Percentiles rank a stretch among this genome's conserved stretches.
phyloP scores from a whole-genome alignment of 2,113 vertebrate genomes.

The Campylomormyrus numenius region DNA sequence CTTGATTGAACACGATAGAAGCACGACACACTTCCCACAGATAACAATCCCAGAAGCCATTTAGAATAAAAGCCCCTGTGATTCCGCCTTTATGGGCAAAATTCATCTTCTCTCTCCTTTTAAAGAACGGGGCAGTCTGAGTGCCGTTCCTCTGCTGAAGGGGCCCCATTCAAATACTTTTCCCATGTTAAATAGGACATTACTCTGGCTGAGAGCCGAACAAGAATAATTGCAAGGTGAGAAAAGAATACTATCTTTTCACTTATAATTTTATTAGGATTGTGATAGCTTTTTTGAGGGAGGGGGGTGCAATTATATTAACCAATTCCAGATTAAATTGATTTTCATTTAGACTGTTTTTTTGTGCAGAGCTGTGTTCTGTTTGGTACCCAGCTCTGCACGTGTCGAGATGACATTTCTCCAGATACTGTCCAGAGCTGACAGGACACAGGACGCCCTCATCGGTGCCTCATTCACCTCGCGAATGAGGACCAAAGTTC shows the following conservation, averaged over 20 bases:
- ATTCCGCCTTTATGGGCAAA: conserved; percentile 98
- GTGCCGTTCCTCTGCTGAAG: conserved; percentile 55
- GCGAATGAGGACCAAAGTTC: not conserved
- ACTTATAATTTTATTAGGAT: conserved; percentile 2
- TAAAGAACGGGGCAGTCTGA: conserved; percentile 69
- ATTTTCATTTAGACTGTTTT: not conserved
- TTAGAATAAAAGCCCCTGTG: conserved; percentile 99
- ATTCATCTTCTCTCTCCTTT: conserved; percentile 99
- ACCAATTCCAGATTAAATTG: not conserved
- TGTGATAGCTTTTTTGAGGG: not conserved
- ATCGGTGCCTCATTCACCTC: not conserved
- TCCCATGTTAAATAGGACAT: conserved; percentile 41
- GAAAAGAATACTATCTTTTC: not conserved
- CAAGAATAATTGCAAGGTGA: conserved; percentile 9
- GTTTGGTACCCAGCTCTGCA: not conserved
- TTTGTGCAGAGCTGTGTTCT: not conserved
- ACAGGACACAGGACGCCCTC: not conserved
- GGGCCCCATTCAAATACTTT: conserved; percentile 57
- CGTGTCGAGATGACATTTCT: not conserved
- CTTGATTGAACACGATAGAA: conserved; percentile 99
- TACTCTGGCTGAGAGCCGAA: conserved; percentile 42
- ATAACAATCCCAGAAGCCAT: conserved; percentile 99
- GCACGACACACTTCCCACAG: conserved; percentile 92
- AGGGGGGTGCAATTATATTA: not conserved
- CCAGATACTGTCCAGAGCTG: not conserved